Conservation (phyloP, 2,797 vertebrate genomes). For the Enteromius viviparus region DNA sequence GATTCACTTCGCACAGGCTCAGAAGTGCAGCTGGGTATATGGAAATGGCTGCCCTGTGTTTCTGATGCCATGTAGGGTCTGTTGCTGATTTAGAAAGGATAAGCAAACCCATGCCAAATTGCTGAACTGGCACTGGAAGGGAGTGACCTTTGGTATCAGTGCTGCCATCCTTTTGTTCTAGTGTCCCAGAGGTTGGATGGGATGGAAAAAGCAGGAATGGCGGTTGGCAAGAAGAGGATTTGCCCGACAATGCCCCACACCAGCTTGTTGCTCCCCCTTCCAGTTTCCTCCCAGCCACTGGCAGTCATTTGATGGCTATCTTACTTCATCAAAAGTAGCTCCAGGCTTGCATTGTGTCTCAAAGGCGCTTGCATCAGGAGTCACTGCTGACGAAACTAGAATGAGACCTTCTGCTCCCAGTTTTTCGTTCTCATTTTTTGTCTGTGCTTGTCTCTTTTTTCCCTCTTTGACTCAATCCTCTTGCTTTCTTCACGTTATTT, state of each 20-base stretch:
- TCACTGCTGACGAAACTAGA: conserved; percentile 36
- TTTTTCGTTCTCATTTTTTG: conserved; percentile 21
- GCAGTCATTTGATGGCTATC: conserved; percentile 67
- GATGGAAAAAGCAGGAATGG: conserved; percentile 63
- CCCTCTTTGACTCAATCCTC: background rate
- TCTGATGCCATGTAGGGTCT: conserved; percentile 68
- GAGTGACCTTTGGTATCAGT: conserved; percentile 73
- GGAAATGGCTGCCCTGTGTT: conserved; percentile 58
- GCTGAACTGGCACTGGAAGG: conserved; percentile 63
- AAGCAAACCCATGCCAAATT: conserved; percentile 70
- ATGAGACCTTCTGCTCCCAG: conserved; percentile 25
- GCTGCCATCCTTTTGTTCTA: conserved; percentile 68
- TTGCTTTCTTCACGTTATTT: background rate
- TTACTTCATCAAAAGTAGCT: conserved; percentile 61
- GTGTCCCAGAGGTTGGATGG: conserved; percentile 56
- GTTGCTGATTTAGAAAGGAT: conserved; percentile 70
- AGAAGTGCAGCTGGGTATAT: conserved; percentile 55
- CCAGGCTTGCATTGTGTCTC: conserved; percentile 54
- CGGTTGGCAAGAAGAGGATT: conserved; percentile 42
- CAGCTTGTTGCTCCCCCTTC: conserved; percentile 52
- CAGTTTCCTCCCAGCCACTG: conserved; percentile 62
- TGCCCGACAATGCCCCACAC: conserved; percentile 14
- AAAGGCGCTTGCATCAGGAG: conserved; percentile 54
- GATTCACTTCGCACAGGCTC: conserved; percentile 53
- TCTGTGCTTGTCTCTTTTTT: background rate